Evolutionary conservation across 2,888 invertebrate species (phyloP).

Genomic region (Psylliodes chrysocephalus): DNA sequence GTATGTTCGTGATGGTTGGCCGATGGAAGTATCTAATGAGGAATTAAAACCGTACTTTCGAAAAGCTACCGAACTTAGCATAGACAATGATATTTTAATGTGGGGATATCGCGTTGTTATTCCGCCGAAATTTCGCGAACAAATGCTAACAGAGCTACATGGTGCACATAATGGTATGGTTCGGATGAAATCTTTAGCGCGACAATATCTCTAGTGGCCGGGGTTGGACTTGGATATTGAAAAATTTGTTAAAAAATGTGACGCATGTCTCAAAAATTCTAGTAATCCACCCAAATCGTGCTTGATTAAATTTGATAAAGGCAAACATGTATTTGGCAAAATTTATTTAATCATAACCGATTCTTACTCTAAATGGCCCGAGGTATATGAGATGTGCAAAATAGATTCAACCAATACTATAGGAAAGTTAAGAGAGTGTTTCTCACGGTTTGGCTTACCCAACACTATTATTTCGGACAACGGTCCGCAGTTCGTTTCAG

Average conservation of each 20-base stretch:
- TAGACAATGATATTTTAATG: conserved; percentile 38
- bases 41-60: too few species aligned
- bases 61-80: conserved; percentile 28
- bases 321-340: conserved; percentile 18
- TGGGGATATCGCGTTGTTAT: too few species aligned
- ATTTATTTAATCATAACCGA: too few species aligned
- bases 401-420: too few species aligned
- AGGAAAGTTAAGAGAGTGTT: too few species aligned
- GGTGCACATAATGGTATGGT: conserved; percentile 44
- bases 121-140: conserved; percentile 38
- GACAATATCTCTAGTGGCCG: conserved; percentile 50
- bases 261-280: conserved; percentile 34
- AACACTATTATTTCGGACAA: too few species aligned
- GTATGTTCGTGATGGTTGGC: conserved; percentile 28
- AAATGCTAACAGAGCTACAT: conserved; percentile 46
- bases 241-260: conserved; percentile 44
- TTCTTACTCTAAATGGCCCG: too few species aligned
- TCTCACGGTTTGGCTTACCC: too few species aligned
- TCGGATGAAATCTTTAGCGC: conserved; percentile 47
- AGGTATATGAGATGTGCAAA: too few species aligned
- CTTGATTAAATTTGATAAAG: conserved; percentile 34
- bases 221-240: conserved; percentile 46
- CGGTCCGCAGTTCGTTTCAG: too few species aligned
- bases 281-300: conserved; percentile 34
- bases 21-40: conserved; percentile 13